These are phyloP conservation scores for Spilosoma lubricipeda DNA, from an alignment of 2,888 invertebrate species.

Conservation along the genomic window DNA sequence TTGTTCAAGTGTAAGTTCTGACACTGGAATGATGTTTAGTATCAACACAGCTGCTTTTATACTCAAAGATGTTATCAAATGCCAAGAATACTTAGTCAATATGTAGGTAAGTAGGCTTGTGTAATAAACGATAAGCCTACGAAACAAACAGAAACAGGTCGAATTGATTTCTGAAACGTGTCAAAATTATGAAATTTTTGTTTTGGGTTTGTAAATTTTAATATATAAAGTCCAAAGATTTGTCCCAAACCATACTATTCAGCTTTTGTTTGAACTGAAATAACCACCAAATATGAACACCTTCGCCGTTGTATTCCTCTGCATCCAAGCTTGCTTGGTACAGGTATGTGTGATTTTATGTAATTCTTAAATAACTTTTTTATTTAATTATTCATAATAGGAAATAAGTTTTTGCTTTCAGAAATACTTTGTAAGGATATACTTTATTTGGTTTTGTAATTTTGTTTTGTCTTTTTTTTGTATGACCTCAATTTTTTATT, in stretches of 20 bases:
- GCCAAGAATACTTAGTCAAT: not conserved
- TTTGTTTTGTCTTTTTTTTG: too few relatives aligned
- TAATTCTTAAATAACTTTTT: too few relatives aligned
- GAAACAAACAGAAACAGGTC: not conserved
- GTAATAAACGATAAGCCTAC: too few relatives aligned
- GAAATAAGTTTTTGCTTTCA: too few relatives aligned
- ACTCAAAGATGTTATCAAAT: not conserved
- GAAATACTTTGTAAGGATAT: too few relatives aligned
- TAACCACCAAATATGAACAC: constrained; percentile 26
- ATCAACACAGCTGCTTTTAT: not conserved
- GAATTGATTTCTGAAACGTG: not conserved
- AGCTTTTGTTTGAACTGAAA: not conserved
- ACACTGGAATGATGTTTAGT: constrained; percentile 20
- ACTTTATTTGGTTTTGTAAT: too few relatives aligned
- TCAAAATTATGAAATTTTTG: not conserved
- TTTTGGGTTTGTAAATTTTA: not conserved
- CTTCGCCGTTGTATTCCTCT: constrained; percentile 55
- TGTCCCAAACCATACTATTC: not conserved
- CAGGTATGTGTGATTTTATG: constrained; percentile 49
- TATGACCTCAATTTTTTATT: too few relatives aligned
- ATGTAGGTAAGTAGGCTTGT: not conserved
- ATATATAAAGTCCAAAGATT: not conserved
- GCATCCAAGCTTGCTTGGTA: constrained; percentile 58
- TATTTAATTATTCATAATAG: too few relatives aligned
- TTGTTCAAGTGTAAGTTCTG: constrained; percentile 15